Evolutionary conservation across 2,113 vertebrate species (phyloP).

Genomic region (Nibea albiflora): DNA sequence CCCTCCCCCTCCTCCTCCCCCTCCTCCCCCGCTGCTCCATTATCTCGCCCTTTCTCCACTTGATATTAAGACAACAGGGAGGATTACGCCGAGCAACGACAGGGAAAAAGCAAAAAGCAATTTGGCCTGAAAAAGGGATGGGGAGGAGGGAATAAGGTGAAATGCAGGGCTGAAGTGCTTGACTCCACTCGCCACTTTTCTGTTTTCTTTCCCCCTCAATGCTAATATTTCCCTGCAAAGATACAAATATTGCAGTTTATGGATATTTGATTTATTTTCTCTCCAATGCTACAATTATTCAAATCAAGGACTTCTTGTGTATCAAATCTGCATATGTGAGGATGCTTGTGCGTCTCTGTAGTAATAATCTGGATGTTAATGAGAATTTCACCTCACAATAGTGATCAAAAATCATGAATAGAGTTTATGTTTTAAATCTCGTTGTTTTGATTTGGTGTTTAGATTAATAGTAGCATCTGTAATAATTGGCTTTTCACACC

Average conservation of each 20-base stretch:
- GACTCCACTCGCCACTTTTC: slow-evolving; percentile 16
- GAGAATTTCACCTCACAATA: neutral
- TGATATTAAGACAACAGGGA: slow-evolving; percentile 72
- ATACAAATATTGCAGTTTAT: slow-evolving; percentile 15
- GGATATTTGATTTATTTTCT: slow-evolving; percentile 28
- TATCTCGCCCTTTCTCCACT: slow-evolving; percentile 62
- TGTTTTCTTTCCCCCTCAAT: neutral
- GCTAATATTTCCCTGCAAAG: slow-evolving; percentile 11
- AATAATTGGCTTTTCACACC: neutral
- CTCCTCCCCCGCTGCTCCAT: slow-evolving; percentile 45
- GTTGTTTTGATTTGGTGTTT: neutral
- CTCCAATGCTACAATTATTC: neutral
- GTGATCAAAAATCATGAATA: neutral
- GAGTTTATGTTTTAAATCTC: neutral
- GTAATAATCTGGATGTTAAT: neutral
- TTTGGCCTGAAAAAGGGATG: slow-evolving; percentile 44
- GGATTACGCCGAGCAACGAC: slow-evolving; percentile 53
- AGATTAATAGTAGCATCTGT: neutral
- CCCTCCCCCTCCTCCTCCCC: slow-evolving; percentile 12
- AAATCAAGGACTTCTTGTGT: neutral
- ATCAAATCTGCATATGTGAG: neutral
- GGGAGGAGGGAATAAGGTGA: neutral
- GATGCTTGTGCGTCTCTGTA: neutral
- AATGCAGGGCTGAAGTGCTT: slow-evolving; percentile 1
- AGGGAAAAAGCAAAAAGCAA: slow-evolving; percentile 60